Evolutionary conservation across 1,140 invertebrate species (phyloP), one percentile per base, ranked within the genome.

Genomic region (Trissolcus basalis): DNA sequence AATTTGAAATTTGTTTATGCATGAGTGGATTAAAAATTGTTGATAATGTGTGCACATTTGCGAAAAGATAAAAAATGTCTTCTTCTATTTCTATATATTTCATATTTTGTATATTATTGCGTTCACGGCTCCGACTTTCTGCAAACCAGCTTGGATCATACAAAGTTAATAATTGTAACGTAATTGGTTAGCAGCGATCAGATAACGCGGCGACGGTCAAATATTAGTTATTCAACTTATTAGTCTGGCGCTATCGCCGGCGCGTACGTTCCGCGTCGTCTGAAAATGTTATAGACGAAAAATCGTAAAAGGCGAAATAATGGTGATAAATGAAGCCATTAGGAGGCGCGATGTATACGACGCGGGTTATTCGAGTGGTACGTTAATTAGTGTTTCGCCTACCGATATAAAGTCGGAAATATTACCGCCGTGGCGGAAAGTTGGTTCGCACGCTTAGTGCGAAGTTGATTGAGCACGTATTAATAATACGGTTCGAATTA

Each of bases 381-480:
- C 55, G 63, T 68, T 68, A 68, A 74, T 68, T 74, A 63, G 63
- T 67, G 50, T 59, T 59, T 59, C 58, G 43, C 13, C 49, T 55
- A 41, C 44, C 58, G 61, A 58, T 75, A 64, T 64, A 69, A 68
- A 75, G 36, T 43, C 64, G 41, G 53, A 75, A 75, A 75, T 58
- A 56, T 61, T 47, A 32, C 58, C 51, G 35, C 45, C 10, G 63
- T 8, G 2, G 36, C 55, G 70, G 16, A 60, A 48, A 60, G 11
- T 32, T n/a, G 49, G 45, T 50, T 51, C 39, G 27, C 53, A 58
- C 50, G 60, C 58, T 36, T 58, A 63, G 64, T 69, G 64, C 72
- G 53, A 75, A 64, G 32, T 63, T 75, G 72, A 75, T 75, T 59
- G 44, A 75, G 59, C 59, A 35, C 14, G 43, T 64, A 68, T 75